Conservation (phyloP, 2,888 invertebrate species). For the Melieria omissa region DNA sequence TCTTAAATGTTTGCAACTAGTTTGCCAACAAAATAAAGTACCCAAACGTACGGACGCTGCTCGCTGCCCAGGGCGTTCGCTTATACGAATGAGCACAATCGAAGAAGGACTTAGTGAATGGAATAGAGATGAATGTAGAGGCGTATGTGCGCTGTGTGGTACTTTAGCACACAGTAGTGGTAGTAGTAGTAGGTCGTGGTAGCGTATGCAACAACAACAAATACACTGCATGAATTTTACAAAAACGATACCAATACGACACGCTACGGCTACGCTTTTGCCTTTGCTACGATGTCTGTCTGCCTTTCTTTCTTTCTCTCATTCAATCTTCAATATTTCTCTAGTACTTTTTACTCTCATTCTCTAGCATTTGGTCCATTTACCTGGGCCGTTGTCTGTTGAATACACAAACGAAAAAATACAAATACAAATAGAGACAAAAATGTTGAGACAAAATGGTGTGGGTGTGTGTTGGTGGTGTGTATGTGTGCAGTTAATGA, state of each 20-base stretch:
- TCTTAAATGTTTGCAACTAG: too few relatives aligned
- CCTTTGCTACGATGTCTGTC: not conserved
- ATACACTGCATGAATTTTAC: conserved; percentile 5
- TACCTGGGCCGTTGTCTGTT: conserved; percentile 67
- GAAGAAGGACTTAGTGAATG: too few relatives aligned
- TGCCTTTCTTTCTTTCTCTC: not conserved
- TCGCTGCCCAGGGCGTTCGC: too few relatives aligned
- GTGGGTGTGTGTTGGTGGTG: too few relatives aligned
- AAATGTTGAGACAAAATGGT: not conserved
- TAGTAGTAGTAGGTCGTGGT: too few relatives aligned
- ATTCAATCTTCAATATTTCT: not conserved
- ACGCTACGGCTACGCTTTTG: conserved; percentile 1
- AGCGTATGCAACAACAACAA: conserved; percentile 14
- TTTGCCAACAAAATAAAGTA: too few relatives aligned
- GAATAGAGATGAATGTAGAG: too few relatives aligned
- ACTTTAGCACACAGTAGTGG: too few relatives aligned
- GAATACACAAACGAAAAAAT: conserved; percentile 46
- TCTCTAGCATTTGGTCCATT: conserved; percentile 55
- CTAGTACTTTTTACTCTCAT: not conserved
- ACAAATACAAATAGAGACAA: conserved; percentile 38
- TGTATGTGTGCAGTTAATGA: too few relatives aligned
- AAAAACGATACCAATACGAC: not conserved
- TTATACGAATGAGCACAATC: too few relatives aligned
- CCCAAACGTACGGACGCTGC: too few relatives aligned
- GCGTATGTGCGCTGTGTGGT: too few relatives aligned